Evolutionary conservation across 2,888 invertebrate species (phyloP).

Genomic region (Sceliomorpha sp.): DNA sequence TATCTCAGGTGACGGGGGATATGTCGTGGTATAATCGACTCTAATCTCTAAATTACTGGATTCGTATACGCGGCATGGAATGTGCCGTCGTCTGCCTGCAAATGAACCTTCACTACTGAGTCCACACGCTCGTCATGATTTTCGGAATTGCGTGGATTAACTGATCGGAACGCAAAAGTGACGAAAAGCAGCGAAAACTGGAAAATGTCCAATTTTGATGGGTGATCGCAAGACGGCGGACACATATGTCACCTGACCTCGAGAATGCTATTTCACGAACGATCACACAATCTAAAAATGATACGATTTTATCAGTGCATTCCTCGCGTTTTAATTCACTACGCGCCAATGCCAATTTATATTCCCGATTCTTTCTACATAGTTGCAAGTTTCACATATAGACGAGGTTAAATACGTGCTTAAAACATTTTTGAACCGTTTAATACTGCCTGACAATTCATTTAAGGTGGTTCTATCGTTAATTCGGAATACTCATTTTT

Average conservation of each 20-base stretch:
- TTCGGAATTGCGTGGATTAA: slow-evolving; percentile 8
- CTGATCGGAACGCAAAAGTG: slow-evolving; percentile 35
- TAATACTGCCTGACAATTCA: too few relatives aligned
- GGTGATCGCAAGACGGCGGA: slow-evolving; percentile 38
- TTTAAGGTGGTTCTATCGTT: too few relatives aligned
- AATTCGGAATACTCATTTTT: too few relatives aligned
- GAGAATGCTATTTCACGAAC: slow-evolving; percentile 47
- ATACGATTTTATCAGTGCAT: slow-evolving; percentile 42
- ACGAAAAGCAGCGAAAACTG: slow-evolving; percentile 44
- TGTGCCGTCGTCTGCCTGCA: too few relatives aligned
- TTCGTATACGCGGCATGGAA: slow-evolving; percentile 12
- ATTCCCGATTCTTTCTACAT: too few relatives aligned
- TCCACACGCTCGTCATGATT: too few relatives aligned
- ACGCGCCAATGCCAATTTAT: slow-evolving; percentile 25
- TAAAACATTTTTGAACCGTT: too few relatives aligned
- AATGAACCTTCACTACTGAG: too few relatives aligned
- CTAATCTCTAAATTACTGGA: slow-evolving; percentile 1
- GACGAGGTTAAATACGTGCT: too few relatives aligned
- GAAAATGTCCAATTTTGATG: slow-evolving; percentile 61
- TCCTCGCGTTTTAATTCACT: slow-evolving; percentile 19
- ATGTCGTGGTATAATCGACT: background rate
- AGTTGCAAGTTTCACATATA: too few relatives aligned
- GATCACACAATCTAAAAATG: slow-evolving; percentile 38
- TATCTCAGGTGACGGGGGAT: too few relatives aligned
- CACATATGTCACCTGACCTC: slow-evolving; percentile 39